phyloP scores from a whole-genome alignment of 2,113 vertebrate genomes.

The Ia io region DNA sequence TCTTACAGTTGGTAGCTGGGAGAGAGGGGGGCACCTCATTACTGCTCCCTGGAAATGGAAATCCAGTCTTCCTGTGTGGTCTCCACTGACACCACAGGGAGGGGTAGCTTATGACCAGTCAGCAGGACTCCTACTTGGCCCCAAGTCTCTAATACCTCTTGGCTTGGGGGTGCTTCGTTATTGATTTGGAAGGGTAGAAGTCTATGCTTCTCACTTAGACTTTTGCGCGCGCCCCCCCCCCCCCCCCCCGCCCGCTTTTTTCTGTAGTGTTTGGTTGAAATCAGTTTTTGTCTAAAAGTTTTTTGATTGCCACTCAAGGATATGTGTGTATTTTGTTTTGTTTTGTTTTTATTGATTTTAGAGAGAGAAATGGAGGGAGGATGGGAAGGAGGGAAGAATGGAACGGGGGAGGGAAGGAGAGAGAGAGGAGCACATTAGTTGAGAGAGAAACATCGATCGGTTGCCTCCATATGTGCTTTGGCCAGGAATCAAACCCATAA shows the following conservation, averaged over 20 bases:
- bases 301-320: background rate
- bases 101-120: background rate
- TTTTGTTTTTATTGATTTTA: too few species aligned
- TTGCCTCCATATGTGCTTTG: background rate
- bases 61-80: background rate
- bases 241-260: background rate
- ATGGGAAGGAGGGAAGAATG: too few species aligned
- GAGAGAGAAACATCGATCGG: too few species aligned
- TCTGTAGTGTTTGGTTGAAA: background rate
- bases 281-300: background rate
- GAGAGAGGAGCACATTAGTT: too few species aligned
- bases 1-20: background rate
- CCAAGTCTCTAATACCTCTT: background rate
- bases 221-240: background rate
- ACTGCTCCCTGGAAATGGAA: background rate
- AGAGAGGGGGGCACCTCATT: background rate
- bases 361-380: background rate
- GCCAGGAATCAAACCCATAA: background rate
- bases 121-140: background rate
- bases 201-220: background rate
- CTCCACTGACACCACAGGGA: background rate
- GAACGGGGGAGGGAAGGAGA: too few species aligned
- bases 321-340: background rate
- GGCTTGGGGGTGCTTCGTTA: background rate
- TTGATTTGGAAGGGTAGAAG: background rate